A percentile compares a stretch with the other conserved stretches of the same genome.
phyloP scores from a whole-genome alignment of 2,113 vertebrate genomes.

The Isurus oxyrinchus region DNA sequence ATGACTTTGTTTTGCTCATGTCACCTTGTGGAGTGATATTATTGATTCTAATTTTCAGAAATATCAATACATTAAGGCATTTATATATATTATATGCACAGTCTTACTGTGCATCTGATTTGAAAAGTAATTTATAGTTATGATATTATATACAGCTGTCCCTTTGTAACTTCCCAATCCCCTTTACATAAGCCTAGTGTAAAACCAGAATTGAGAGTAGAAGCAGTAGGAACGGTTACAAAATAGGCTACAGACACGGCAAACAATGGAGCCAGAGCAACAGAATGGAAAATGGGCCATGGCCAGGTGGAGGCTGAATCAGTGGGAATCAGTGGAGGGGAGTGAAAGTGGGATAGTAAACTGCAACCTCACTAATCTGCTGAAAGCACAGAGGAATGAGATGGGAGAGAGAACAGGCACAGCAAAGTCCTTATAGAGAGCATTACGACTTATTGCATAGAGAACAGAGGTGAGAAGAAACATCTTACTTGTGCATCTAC shows the following conservation, averaged over 20 bases:
- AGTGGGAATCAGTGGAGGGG: neutral
- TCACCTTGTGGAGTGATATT: neutral
- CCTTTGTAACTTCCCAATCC: neutral
- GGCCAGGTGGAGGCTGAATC: neutral
- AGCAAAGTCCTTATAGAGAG: neutral
- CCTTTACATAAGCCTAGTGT: neutral
- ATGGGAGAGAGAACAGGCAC: neutral
- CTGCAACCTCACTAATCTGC: neutral
- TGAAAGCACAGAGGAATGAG: neutral
- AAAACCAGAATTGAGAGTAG: neutral
- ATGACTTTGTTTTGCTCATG: neutral
- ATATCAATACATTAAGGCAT: neutral
- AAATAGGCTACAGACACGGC: neutral
- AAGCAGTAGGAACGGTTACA: neutral
- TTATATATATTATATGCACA: neutral
- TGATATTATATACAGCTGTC: neutral
- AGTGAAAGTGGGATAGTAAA: neutral
- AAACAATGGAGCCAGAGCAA: neutral
- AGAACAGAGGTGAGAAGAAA: neutral
- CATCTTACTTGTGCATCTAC: neutral
- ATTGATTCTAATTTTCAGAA: neutral
- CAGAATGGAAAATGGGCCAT: neutral
- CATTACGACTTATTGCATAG: neutral
- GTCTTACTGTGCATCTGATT: neutral
- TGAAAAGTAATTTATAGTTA: neutral